These are phyloP conservation scores for Melanitta fusca DNA, from an alignment of 2,797 vertebrate genomes.

Conservation along the genomic window DNA sequence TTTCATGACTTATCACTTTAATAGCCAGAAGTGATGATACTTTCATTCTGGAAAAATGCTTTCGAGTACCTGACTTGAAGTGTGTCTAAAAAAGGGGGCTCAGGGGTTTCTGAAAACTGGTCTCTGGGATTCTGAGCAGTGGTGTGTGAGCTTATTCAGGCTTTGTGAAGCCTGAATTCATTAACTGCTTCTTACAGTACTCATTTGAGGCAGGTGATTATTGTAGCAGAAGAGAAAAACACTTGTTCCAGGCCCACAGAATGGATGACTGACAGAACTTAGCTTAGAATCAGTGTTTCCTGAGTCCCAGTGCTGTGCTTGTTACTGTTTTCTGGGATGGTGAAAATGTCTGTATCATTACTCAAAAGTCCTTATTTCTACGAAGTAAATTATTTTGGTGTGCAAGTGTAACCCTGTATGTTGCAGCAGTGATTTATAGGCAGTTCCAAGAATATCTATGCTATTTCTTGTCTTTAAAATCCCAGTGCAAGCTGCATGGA, in stretches of 20 bases:
- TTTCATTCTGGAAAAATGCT: not conserved
- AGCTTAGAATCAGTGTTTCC: not conserved
- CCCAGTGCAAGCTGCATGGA: fast-evolving
- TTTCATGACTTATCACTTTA: not conserved
- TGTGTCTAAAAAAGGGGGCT: not conserved
- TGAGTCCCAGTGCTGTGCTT: not conserved
- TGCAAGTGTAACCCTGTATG: not conserved
- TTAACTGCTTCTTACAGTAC: not conserved
- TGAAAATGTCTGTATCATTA: not conserved
- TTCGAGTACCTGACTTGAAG: not conserved
- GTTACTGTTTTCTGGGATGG: not conserved
- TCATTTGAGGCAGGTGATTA: not conserved
- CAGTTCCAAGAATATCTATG: not conserved
- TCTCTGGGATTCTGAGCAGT: not conserved
- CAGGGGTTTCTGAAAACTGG: not conserved
- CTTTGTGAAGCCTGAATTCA: not conserved
- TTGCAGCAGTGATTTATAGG: not conserved
- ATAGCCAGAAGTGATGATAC: not conserved
- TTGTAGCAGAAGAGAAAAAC: not conserved
- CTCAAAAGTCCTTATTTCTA: not conserved
- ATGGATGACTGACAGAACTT: not conserved
- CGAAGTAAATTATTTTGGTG: not conserved
- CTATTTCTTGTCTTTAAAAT: not conserved
- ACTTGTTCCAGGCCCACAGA: not conserved
- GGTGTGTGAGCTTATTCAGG: not conserved